Percentiles rank a stretch among this genome's conserved stretches.
Conservation (phyloP, 2,113 vertebrate genomes). For the Morone saxatilis region DNA sequence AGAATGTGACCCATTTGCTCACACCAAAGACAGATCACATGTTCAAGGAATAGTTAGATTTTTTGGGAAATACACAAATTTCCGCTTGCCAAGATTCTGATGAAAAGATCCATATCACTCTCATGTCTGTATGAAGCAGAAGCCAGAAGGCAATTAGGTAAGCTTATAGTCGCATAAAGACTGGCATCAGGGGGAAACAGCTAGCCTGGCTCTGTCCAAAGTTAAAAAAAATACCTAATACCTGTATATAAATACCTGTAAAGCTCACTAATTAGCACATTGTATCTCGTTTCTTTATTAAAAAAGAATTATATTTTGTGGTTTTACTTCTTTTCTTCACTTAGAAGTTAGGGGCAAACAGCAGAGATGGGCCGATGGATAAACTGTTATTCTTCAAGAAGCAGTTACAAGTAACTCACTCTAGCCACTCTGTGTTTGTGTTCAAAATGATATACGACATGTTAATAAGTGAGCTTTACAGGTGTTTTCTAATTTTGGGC, state of each 20-base stretch:
- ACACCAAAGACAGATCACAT: neutral
- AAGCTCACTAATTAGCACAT: neutral
- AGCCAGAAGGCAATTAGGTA: neutral
- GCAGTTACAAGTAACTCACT: too few species aligned
- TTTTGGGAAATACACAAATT: neutral
- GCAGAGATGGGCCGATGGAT: neutral
- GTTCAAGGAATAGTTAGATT: neutral
- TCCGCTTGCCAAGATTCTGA: neutral
- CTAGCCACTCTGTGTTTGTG: too few species aligned
- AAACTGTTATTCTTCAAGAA: neutral
- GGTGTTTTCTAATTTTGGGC: too few species aligned
- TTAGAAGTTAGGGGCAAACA: neutral
- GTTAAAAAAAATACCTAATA: neutral
- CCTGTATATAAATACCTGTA: neutral
- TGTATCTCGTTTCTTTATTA: too few species aligned
- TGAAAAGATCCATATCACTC: neutral
- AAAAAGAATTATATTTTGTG: neutral
- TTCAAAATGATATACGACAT: too few species aligned
- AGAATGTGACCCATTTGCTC: neutral
- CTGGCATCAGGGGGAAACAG: neutral
- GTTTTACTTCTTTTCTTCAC: neutral
- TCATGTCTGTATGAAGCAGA: neutral
- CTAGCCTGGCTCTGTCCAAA: neutral
- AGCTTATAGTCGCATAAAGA: neutral
- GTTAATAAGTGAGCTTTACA: too few species aligned